Evolutionary conservation across 2,888 invertebrate species (phyloP).

Genomic region (Leptopterna dolabrata): DNA sequence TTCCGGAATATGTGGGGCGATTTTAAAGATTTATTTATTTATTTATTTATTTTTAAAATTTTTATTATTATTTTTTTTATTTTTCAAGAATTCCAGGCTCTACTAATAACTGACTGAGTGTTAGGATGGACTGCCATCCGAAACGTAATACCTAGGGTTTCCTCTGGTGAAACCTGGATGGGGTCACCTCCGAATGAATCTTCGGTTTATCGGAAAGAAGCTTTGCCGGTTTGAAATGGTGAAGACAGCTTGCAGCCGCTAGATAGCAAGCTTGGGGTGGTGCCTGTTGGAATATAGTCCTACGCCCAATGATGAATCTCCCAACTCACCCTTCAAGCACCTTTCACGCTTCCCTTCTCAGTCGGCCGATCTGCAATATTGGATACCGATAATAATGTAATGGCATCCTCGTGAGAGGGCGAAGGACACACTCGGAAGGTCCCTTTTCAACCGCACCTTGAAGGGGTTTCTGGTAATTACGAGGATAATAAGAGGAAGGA

Average conservation of each 20-base stretch:
- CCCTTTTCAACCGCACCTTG: background rate
- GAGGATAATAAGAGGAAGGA: background rate
- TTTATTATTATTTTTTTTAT: too few species aligned
- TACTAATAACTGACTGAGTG: too few species aligned
- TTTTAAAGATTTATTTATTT: too few species aligned
- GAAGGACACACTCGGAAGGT: background rate
- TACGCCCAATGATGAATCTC: background rate
- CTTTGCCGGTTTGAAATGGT: background rate
- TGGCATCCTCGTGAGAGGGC: background rate
- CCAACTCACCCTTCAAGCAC: background rate
- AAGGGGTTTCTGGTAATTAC: background rate
- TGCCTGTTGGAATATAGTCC: background rate
- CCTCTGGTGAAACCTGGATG: too few species aligned
- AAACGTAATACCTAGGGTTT: too few species aligned
- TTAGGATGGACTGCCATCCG: too few species aligned
- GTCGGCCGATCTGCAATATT: constrained; percentile 9
- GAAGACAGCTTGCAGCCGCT: background rate
- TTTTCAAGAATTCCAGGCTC: too few species aligned
- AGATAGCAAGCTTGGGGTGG: constrained; percentile 5
- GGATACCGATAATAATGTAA: constrained; percentile 23
- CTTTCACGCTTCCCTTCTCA: constrained; percentile 4
- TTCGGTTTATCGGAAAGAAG: background rate
- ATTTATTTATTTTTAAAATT: too few species aligned
- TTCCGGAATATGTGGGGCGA: too few species aligned
- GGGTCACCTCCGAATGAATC: too few species aligned